Evolutionary conservation across 1,140 invertebrate species (phyloP).

Genomic region (Macrobrachium rosenbergii): DNA sequence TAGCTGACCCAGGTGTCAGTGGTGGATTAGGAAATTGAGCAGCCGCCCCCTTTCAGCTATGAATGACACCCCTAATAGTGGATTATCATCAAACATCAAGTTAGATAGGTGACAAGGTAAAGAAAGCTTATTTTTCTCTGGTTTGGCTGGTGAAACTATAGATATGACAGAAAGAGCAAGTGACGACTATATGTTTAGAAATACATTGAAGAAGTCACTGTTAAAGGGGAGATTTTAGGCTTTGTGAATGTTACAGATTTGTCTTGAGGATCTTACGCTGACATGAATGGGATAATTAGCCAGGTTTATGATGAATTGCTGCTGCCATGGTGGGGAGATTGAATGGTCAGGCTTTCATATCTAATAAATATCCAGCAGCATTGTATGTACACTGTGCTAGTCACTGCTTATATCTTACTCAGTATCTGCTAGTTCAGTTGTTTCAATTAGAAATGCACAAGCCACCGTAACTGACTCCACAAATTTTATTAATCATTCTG

Average conservation of each 20-base stretch:
- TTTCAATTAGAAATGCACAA: neutral
- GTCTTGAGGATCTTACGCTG: conserved; percentile 52
- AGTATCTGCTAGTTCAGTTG: neutral
- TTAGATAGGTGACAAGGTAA: too few species aligned
- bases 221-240: conserved; percentile 64
- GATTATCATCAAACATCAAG: too few species aligned
- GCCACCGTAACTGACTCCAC: too few species aligned
- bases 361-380: conserved; percentile 62
- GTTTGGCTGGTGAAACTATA: too few species aligned
- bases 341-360: conserved; percentile 65
- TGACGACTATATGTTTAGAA: conserved; percentile 40
- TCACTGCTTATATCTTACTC: conserved; percentile 66
- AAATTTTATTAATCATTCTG: too few species aligned
- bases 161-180: too few species aligned
- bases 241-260: conserved; percentile 62
- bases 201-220: conserved; percentile 32
- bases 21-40: too few species aligned
- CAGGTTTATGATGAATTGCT: conserved; percentile 67
- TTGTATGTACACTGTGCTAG: conserved; percentile 67
- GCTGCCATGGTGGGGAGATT: conserved; percentile 66
- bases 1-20: too few species aligned
- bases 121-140: too few species aligned
- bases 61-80: too few species aligned
- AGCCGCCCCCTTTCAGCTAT: too few species aligned
- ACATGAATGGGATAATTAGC: conserved; percentile 57